phyloP scores from a whole-genome alignment of 2,888 invertebrate species.

The Thymelicus sylvestris region DNA sequence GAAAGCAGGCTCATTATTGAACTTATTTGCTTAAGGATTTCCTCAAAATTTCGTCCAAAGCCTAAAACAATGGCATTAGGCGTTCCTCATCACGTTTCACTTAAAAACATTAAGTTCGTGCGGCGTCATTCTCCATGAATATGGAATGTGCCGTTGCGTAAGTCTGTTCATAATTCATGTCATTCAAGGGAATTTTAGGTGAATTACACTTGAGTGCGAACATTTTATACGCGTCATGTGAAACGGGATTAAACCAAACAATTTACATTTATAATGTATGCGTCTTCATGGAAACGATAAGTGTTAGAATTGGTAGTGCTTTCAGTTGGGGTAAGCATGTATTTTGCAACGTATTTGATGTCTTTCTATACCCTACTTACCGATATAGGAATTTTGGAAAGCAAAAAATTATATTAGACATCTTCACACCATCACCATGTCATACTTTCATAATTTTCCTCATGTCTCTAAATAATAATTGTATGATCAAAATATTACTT shows the following conservation, averaged over 20 bases:
- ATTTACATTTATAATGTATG: conserved; percentile 12
- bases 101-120: conserved; percentile 51
- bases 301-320: not conserved
- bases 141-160: conserved; percentile 50
- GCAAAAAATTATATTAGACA: not conserved
- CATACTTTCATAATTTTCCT: too few relatives aligned
- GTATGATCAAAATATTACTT: too few relatives aligned
- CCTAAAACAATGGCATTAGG: conserved; percentile 39
- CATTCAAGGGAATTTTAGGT: conserved; percentile 48
- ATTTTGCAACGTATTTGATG: not conserved
- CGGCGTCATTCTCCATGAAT: conserved; percentile 51
- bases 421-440: too few relatives aligned
- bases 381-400: not conserved
- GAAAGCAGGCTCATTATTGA: conserved; percentile 19
- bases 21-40: conserved; percentile 24
- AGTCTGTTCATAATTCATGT: conserved; percentile 54
- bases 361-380: not conserved
- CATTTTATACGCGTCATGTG: conserved; percentile 24
- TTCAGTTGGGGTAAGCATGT: not conserved
- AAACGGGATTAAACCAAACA: conserved; percentile 11
- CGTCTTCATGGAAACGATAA: conserved; percentile 8
- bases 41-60: conserved; percentile 19
- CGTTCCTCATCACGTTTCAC: conserved; percentile 48
- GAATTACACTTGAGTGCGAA: conserved; percentile 42
- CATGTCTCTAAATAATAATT: too few relatives aligned